phyloP scores from a whole-genome alignment of 2,113 vertebrate species.

The Eclectus roratus region DNA sequence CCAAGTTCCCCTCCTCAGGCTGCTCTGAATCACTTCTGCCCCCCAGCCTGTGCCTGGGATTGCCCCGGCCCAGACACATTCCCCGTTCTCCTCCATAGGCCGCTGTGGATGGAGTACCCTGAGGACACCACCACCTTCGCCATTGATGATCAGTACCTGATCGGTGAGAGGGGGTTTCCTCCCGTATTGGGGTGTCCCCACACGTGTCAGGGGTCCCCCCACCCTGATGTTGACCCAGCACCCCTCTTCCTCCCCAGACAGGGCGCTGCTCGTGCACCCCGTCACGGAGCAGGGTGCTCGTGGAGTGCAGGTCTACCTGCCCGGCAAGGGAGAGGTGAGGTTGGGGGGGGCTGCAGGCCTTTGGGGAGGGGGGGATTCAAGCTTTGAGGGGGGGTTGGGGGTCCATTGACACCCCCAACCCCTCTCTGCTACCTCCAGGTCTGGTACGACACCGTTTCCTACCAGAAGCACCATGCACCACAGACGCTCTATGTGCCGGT shows the following conservation, averaged over 20 bases:
- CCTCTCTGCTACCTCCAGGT: too few species aligned
- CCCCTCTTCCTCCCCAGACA: slow-evolving; percentile 64
- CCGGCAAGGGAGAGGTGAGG: slow-evolving; percentile 84
- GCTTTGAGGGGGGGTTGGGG: neutral
- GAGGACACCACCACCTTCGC: slow-evolving; percentile 80
- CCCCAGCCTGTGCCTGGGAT: too few species aligned
- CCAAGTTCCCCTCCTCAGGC: too few species aligned
- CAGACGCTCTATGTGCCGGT: too few species aligned
- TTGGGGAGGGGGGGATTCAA: neutral
- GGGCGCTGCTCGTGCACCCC: slow-evolving; percentile 85
- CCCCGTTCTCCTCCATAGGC: slow-evolving; percentile 56
- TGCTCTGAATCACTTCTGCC: too few species aligned
- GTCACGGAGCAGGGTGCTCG: slow-evolving; percentile 84
- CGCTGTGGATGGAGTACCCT: slow-evolving; percentile 89
- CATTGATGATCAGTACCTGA: slow-evolving; percentile 85
- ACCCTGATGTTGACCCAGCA: neutral
- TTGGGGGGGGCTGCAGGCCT: neutral
- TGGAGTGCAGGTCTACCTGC: slow-evolving; percentile 86
- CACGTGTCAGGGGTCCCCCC: neutral
- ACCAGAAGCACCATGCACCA: too few species aligned
- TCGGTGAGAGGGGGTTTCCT: slow-evolving; percentile 76
- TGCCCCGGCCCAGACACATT: neutral
- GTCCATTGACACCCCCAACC: too few species aligned
- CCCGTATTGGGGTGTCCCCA: too few species aligned
- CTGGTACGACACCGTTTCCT: too few species aligned